These are phyloP conservation scores for Columba janthina DNA, from an alignment of 2,113 vertebrate genomes.

Conservation along the genomic window DNA sequence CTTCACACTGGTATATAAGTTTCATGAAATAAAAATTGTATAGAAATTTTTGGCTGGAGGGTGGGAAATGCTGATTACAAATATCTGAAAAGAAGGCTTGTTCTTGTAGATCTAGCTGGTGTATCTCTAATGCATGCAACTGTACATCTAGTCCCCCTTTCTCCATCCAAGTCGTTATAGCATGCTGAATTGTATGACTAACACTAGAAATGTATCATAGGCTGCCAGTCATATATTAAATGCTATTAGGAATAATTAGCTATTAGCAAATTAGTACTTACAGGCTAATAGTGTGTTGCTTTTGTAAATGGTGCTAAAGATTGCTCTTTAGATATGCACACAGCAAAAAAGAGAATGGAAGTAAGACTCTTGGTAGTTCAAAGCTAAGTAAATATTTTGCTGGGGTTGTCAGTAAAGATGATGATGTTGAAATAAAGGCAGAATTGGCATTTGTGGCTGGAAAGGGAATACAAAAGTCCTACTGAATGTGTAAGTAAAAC, in stretches of 20 bases:
- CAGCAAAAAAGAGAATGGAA: neutral
- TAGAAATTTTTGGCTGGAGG: neutral
- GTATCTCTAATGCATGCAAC: neutral
- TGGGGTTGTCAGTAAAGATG: neutral
- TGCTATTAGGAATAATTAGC: neutral
- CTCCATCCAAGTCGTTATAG: neutral
- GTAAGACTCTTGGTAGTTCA: neutral
- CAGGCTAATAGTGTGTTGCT: neutral
- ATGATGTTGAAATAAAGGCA: neutral
- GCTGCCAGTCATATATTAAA: neutral
- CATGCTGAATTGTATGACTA: neutral
- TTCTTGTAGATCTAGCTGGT: neutral
- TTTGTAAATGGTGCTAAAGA: neutral
- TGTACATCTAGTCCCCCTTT: neutral
- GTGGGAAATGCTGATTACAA: neutral
- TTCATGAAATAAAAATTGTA: neutral
- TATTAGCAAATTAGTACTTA: neutral
- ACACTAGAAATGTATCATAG: neutral
- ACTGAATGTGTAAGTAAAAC: rapidly evolving
- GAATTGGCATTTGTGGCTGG: neutral
- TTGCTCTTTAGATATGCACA: neutral
- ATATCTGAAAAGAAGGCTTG: neutral
- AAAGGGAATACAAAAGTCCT: neutral
- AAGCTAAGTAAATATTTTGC: neutral
- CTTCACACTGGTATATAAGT: neutral